These are phyloP conservation scores for Helleia helle DNA, from an alignment of 2,888 invertebrate genomes.

Conservation along the genomic window DNA sequence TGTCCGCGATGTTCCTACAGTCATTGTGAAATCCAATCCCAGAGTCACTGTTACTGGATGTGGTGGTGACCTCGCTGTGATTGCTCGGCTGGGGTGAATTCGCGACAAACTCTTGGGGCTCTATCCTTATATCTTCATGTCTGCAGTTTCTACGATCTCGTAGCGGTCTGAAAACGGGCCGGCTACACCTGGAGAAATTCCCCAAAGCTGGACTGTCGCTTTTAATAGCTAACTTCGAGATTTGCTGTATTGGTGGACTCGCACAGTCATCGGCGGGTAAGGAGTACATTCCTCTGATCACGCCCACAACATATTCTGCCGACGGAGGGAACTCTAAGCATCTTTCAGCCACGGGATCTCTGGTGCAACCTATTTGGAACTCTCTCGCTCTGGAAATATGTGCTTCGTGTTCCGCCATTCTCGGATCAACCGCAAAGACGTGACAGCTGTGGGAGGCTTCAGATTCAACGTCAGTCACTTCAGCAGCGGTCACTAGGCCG, in stretches of 20 bases:
- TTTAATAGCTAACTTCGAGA: slow-evolving; percentile 58
- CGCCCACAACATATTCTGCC: slow-evolving; percentile 83
- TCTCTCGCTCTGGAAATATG: slow-evolving; percentile 86
- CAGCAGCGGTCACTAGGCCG: slow-evolving; percentile 91
- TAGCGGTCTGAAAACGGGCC: slow-evolving; percentile 46
- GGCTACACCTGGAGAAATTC: slow-evolving; percentile 48
- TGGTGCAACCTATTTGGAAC: slow-evolving; percentile 90
- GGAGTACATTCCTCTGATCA: slow-evolving; percentile 83
- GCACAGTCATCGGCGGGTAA: slow-evolving; percentile 61
- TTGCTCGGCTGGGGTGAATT: slow-evolving; percentile 90
- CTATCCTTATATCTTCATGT: slow-evolving; percentile 43
- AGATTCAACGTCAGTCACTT: slow-evolving; percentile 54
- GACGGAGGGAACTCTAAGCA: slow-evolving; percentile 94
- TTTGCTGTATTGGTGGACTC: slow-evolving; percentile 52
- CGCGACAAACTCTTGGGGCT: slow-evolving; percentile 73
- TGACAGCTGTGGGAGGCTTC: slow-evolving; percentile 90
- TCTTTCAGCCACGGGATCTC: slow-evolving; percentile 82
- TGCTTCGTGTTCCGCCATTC: slow-evolving; percentile 85
- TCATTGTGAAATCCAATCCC: slow-evolving; percentile 96
- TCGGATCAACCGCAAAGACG: slow-evolving; percentile 94
- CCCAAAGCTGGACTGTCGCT: slow-evolving; percentile 58
- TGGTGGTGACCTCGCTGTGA: slow-evolving; percentile 84
- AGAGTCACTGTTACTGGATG: slow-evolving; percentile 95
- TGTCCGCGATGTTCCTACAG: slow-evolving; percentile 86
- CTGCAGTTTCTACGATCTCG: slow-evolving; percentile 47